Base-by-base conservation (phyloP, 1,140 invertebrate genomes). In the Anagrus nilaparvatae region DNA sequence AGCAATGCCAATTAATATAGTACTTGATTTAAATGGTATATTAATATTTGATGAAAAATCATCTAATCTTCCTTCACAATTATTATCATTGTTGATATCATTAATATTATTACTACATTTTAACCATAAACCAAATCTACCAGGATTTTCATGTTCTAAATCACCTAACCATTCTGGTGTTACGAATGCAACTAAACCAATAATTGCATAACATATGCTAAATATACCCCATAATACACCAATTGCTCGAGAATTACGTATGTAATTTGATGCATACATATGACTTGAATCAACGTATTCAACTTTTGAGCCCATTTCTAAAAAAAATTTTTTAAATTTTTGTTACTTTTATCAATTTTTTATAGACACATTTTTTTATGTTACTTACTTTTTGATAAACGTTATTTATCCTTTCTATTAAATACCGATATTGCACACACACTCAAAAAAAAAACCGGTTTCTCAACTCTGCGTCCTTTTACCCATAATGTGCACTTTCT, bases 211-310 rank as follows among this genome's bases (percentile, higher is more conserved):
- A 67, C 93, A 97, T 56, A 96, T 87, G 38, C 88, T 87, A 62
- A 97, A 96, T 51, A 97, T 87, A 16, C 84, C 92, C 95, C 95
- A 97, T 31, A 97, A 72, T 13, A 97, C 90, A 28, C 89, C 92
- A 40, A 97, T 92, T 27, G 93, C 92, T 71, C 93, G 90, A 32
- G 88, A 92, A 75, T 97, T 96, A 55, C 92, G 76, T 29, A 93
- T 84, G 66, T 96, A 97, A 66, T 88, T 93, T 16, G 87, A 86
- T 36, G 86, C 87, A 64, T 91, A 88, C 60, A 90, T 78, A 65
- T 91, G 86, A 39, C 81, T 81, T 35, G 84, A 85, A 59, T 90
- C 87, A 36, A 89, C 83, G 64, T 90, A 91, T 61, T 90, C 86
- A 50, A 90, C 84, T 74, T 89, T 90, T 13, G 84, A 87, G 50